phyloP scores from a whole-genome alignment of 2,888 invertebrate species.

The Scaptomyza parva region DNA sequence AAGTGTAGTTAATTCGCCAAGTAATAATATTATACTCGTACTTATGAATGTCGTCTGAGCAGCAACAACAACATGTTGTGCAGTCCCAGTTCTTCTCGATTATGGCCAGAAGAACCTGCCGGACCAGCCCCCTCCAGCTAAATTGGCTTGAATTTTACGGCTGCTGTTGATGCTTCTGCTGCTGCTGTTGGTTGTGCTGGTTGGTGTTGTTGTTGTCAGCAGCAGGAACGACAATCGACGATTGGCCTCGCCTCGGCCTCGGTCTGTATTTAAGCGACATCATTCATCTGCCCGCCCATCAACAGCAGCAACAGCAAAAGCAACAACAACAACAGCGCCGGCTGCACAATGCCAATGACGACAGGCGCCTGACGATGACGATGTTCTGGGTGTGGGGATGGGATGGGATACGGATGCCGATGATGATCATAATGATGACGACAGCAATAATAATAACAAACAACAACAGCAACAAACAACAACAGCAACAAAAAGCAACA shows the following conservation, averaged over 20 bases:
- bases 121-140: constrained; percentile 69
- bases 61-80: constrained; percentile 66
- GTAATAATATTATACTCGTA: constrained; percentile 82
- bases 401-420: constrained; percentile 61
- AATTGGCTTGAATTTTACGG: constrained; percentile 79
- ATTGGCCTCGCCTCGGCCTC: constrained; percentile 69
- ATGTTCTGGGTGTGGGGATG: too few relatives aligned
- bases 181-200: too few relatives aligned
- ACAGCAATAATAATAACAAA: constrained; percentile 60
- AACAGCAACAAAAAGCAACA: constrained; percentile 11
- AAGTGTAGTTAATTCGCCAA: constrained; percentile 79
- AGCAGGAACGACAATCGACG: constrained; percentile 71
- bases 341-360: constrained; percentile 57
- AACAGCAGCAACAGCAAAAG: constrained; percentile 53
- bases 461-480: constrained; percentile 41
- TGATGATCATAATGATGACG: constrained; percentile 45
- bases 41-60: constrained; percentile 76
- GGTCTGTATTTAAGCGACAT: constrained; percentile 81
- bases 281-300: constrained; percentile 80
- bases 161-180: constrained; percentile 52
- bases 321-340: constrained; percentile 38
- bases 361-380: constrained; percentile 59
- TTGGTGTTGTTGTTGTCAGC: constrained; percentile 25
- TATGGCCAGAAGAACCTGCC: constrained; percentile 68
- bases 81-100: constrained; percentile 30